Evolutionary conservation across 2,113 vertebrate species (phyloP), one percentile per base, ranked within the genome.

Genomic region (Globicephala melas): DNA sequence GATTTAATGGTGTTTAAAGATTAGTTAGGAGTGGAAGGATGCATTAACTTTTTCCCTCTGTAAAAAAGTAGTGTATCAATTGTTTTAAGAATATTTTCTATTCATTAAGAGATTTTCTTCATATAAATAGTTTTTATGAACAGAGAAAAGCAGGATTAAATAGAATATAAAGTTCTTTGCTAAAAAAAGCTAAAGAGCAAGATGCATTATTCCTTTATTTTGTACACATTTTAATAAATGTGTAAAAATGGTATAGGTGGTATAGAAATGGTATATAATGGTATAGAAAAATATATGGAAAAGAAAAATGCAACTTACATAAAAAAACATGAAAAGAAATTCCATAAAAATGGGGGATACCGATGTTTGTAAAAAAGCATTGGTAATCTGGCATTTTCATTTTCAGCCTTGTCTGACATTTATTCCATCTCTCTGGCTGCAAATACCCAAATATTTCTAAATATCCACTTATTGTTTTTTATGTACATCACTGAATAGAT

Each of bases 1-100:
- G 95, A 94, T 81, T 82, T 67, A 95, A 85, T 2, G 47, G 44
- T 90, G 1, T 83, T 96, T 95, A 92, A 80, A 92, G 10, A 97
- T 86, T 31, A 96, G 9, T 36, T 60, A 38, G 89, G 68, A 36
- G 28, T 95, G 26, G 70, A 96, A 94, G 38, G 14, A 12, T 3
- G 5, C 8, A 50, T 71, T 93, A 60, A 53, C 41, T 90, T 70
- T 70, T 36, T 1, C 17, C 63, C 14, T 93, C 73, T 93, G 14
- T 5, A 76, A 92, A 67, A 79, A 21, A 58, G 1, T 55, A 95
- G 60, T 55, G 83, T 38, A 60, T 18, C 26, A 58, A 28, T 71
- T 87, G 10, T 89, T 89, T 77, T 11, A 63, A 79, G 12, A 68
- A 80, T 63, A 80, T n/a, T 21, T 97, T 91, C 25, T 15, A 14